Conservation (phyloP, 92 coral and sea anemone genomes). For the Epizoanthus illoricatus region DNA sequence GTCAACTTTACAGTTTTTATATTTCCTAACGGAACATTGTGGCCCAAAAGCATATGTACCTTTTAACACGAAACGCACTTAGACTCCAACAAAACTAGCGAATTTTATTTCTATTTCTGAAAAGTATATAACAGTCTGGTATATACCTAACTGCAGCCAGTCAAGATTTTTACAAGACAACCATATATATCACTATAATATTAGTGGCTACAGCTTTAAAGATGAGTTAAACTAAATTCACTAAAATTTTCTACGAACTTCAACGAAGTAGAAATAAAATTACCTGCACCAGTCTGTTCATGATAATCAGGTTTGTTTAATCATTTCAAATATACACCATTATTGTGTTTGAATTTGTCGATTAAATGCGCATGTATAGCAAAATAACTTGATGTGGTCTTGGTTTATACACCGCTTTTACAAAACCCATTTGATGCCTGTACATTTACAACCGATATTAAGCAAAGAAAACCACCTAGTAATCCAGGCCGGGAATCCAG, state of each 20-base stretch:
- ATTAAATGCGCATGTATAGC: too few relatives aligned
- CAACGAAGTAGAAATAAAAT: neutral
- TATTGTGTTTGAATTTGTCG: neutral
- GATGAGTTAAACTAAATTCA: too few relatives aligned
- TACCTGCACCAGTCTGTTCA: neutral
- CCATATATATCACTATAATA: too few relatives aligned
- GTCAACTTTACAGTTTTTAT: too few relatives aligned
- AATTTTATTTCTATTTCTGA: neutral
- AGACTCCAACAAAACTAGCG: neutral
- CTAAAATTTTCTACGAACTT: too few relatives aligned
- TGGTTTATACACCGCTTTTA: neutral
- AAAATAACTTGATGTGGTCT: neutral
- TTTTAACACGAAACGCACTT: neutral
- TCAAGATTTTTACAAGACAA: too few relatives aligned
- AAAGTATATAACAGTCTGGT: neutral
- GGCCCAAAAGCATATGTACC: neutral
- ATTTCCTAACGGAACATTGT: too few relatives aligned
- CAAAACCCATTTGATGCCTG: neutral
- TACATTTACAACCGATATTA: neutral
- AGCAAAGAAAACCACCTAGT: neutral
- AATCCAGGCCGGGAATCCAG: neutral
- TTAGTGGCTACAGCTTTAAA: too few relatives aligned
- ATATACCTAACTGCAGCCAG: too few relatives aligned
- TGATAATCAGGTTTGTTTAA: neutral
- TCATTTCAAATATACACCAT: conserved; percentile 3